Conservation (phyloP, 2,888 invertebrate genomes). For the Drosophila paranaensis region DNA sequence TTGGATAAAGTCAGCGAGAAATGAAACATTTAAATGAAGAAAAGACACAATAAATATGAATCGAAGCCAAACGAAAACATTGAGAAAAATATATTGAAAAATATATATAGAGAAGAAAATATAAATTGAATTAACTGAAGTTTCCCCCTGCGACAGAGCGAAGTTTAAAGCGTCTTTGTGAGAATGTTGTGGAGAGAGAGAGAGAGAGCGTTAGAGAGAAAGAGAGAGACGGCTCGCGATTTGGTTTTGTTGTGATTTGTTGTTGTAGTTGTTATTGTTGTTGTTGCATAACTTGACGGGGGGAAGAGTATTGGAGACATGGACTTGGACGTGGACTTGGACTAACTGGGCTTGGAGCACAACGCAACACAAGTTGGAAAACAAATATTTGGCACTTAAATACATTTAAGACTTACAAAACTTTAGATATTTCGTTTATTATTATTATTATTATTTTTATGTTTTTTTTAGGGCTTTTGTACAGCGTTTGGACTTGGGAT, state of each 20-base stretch:
- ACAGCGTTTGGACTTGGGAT: constrained; percentile 49
- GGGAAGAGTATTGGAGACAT: background rate
- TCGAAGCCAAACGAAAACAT: constrained; percentile 34
- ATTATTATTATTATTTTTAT: constrained; percentile 1
- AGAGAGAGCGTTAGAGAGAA: constrained; percentile 9
- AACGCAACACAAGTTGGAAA: constrained; percentile 45
- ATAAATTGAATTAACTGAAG: background rate
- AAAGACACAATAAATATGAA: constrained; percentile 32
- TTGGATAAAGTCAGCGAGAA: constrained; percentile 72
- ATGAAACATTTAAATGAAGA: constrained; percentile 37
- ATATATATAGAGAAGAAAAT: background rate
- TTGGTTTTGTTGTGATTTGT: constrained; percentile 20
- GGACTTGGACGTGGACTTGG: constrained; percentile 17
- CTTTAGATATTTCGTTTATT: background rate
- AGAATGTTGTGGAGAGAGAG: constrained; percentile 34
- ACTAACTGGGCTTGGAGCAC: constrained; percentile 40
- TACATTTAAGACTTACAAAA: constrained; percentile 59
- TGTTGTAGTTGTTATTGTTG: constrained; percentile 12
- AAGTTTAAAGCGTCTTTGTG: constrained; percentile 61
- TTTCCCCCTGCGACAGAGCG: constrained; percentile 53
- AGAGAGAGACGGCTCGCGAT: constrained; percentile 29
- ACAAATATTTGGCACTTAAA: background rate
- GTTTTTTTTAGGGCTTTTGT: constrained; percentile 52
- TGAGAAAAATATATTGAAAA: constrained; percentile 3
- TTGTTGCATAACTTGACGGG: constrained; percentile 42